Percentiles rank a stretch among this genome's conserved stretches.
These are phyloP conservation scores for Caenorhabditis virilis DNA, from an alignment of 2,888 invertebrate species.

Conservation along the genomic window DNA sequence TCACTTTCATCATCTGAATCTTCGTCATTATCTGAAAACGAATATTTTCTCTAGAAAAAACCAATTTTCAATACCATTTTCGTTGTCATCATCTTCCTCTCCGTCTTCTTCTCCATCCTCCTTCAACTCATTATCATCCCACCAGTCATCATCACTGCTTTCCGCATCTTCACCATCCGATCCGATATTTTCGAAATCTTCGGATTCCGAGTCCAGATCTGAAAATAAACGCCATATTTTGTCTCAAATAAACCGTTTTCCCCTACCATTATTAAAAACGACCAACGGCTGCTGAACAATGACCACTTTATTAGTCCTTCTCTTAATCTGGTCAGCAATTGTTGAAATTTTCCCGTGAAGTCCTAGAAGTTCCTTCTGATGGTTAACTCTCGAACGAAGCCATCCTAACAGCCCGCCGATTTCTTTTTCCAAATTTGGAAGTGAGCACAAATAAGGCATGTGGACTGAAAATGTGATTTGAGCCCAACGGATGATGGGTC, in stretches of 20 bases:
- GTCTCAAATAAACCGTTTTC: too few relatives aligned
- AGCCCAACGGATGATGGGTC: slow-evolving; percentile 45
- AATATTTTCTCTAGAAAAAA: too few relatives aligned
- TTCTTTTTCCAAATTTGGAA: slow-evolving; percentile 30
- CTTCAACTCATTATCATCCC: slow-evolving; percentile 38
- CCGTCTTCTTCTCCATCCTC: slow-evolving; percentile 29
- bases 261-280: slow-evolving; percentile 34
- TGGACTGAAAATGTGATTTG: slow-evolving; percentile 39
- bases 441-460: slow-evolving; percentile 40
- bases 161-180: slow-evolving; percentile 39
- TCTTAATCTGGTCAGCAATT: slow-evolving; percentile 36
- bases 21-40: slow-evolving; percentile 1
- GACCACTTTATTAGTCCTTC: slow-evolving; percentile 29
- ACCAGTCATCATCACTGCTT: slow-evolving; percentile 39
- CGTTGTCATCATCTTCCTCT: slow-evolving; percentile 28
- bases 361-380: slow-evolving; percentile 23
- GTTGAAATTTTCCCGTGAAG: slow-evolving; percentile 40
- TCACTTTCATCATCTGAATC: slow-evolving; percentile 11
- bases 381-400: slow-evolving; percentile 18
- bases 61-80: slow-evolving; percentile 3
- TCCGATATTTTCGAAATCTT: slow-evolving; percentile 32
- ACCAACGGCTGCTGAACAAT: slow-evolving; percentile 34
- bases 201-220: slow-evolving; percentile 36
- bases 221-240: too few relatives aligned
- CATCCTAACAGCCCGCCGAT: slow-evolving; percentile 22